A percentile compares a stretch with the other conserved stretches of the same genome.
Evolutionary conservation across 2,797 vertebrate genomes (phyloP).

Genomic region (Atherinosoma microstoma): DNA sequence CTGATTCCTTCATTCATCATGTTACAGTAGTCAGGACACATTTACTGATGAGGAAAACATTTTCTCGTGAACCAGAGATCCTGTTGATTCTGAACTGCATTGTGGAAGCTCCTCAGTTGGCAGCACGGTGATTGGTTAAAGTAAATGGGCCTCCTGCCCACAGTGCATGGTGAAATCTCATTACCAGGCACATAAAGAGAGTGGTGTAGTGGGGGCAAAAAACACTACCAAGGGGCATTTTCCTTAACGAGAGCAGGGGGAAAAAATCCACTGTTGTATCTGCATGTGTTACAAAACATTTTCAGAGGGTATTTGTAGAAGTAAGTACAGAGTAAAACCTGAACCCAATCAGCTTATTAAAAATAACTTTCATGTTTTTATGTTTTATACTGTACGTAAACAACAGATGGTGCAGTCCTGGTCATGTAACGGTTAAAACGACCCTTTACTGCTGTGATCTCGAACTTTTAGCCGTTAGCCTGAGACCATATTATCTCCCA

Average conservation of each 20-base stretch:
- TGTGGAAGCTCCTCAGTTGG: conserved; percentile 42
- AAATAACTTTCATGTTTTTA: conserved; percentile 14
- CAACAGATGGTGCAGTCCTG: no score
- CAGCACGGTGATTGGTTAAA: conserved; percentile 45
- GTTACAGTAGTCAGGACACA: conserved; percentile 21
- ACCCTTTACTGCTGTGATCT: no score
- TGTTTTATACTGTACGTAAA: neutral
- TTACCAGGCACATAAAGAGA: conserved; percentile 61
- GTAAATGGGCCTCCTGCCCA: conserved; percentile 49
- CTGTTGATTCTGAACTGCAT: conserved; percentile 38
- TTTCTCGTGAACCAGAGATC: conserved; percentile 58
- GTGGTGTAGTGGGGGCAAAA: conserved; percentile 24
- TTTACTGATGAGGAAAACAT: conserved; percentile 32
- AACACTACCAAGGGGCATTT: conserved; percentile 50
- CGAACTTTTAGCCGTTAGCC: no score
- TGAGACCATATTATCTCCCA: no score
- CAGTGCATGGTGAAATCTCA: conserved; percentile 52
- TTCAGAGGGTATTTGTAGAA: conserved; percentile 26
- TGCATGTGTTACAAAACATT: conserved; percentile 25
- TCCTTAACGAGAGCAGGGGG: conserved; percentile 41
- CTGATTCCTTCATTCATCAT: conserved; percentile 33
- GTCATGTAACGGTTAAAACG: no score
- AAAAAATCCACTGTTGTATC: conserved; percentile 29
- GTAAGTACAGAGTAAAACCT: conserved; percentile 7
- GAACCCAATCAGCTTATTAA: conserved; percentile 23